Evolutionary conservation across 2,797 vertebrate genomes (phyloP).

Genomic region (Cygnus olor): DNA sequence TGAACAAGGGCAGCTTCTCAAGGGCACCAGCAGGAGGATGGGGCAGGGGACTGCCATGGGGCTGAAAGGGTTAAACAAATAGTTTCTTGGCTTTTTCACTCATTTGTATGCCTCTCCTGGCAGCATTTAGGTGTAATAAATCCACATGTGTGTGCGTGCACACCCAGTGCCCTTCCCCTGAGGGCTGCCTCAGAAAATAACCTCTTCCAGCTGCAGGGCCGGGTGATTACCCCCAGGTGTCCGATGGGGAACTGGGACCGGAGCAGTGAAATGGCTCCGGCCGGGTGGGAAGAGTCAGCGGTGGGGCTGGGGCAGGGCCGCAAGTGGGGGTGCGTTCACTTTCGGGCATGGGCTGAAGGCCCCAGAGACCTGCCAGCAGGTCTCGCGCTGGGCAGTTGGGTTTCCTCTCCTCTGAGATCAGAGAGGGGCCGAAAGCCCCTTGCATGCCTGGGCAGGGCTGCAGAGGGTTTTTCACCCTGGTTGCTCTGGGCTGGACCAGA

Average conservation of each 20-base stretch:
- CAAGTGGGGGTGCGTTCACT: neutral
- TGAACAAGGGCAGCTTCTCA: accelerated
- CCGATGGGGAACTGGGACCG: neutral
- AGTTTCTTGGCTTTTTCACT: neutral
- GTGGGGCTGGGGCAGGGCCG: neutral
- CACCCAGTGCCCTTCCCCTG: neutral
- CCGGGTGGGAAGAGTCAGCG: neutral
- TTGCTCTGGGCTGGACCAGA: neutral
- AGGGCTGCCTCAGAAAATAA: neutral
- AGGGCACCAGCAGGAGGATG: neutral
- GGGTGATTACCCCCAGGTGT: neutral
- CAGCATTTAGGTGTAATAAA: neutral
- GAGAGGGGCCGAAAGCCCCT: neutral
- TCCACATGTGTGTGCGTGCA: neutral
- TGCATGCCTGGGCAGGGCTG: neutral
- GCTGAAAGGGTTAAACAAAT: neutral
- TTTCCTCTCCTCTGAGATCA: neutral
- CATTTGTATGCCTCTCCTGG: neutral
- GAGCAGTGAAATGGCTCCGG: neutral
- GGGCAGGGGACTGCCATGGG: accelerated
- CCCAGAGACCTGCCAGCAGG: accelerated
- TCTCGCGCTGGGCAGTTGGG: accelerated
- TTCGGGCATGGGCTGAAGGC: neutral
- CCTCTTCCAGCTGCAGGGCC: neutral
- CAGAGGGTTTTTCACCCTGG: neutral